phyloP scores from a whole-genome alignment of 2,113 vertebrate species.

The Craseonycteris thonglongyai region DNA sequence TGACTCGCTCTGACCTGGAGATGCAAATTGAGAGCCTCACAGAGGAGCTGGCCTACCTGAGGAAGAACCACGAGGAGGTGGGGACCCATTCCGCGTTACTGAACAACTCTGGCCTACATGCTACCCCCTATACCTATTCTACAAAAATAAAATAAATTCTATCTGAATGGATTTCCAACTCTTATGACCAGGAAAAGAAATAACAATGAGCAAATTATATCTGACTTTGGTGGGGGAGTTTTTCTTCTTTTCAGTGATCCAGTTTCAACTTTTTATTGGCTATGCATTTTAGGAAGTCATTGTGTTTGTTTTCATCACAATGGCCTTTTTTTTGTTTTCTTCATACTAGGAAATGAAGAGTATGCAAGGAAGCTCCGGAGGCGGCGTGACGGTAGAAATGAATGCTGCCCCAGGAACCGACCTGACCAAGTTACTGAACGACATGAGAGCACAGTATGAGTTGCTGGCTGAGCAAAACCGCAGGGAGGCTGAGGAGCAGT shows the following conservation, averaged over 20 bases:
- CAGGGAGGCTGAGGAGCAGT: slow-evolving; percentile 82
- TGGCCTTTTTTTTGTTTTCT: not conserved
- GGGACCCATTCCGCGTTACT: rapidly evolving
- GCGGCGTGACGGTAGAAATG: slow-evolving; percentile 73
- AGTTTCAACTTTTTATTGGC: not conserved
- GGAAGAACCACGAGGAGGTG: slow-evolving; percentile 79
- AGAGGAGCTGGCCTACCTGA: slow-evolving; percentile 71
- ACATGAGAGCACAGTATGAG: slow-evolving; percentile 84
- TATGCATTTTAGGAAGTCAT: not conserved
- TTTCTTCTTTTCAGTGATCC: not conserved
- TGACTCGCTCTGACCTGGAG: slow-evolving; percentile 64
- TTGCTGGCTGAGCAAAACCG: slow-evolving; percentile 83
- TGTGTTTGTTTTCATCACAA: not conserved
- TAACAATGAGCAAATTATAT: not conserved
- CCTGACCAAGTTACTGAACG: slow-evolving; percentile 71
- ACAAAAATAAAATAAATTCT: not conserved
- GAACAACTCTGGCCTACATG: not conserved
- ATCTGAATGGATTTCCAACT: not conserved
- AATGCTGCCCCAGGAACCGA: slow-evolving; percentile 70
- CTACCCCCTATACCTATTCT: no score
- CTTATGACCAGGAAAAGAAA: not conserved
- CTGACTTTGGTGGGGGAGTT: not conserved
- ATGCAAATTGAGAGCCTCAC: slow-evolving; percentile 55
- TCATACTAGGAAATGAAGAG: slow-evolving; percentile 59
- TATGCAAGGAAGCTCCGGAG: slow-evolving; percentile 35